phyloP scores from a whole-genome alignment of 2,888 invertebrate genomes.

The Allacma fusca region DNA sequence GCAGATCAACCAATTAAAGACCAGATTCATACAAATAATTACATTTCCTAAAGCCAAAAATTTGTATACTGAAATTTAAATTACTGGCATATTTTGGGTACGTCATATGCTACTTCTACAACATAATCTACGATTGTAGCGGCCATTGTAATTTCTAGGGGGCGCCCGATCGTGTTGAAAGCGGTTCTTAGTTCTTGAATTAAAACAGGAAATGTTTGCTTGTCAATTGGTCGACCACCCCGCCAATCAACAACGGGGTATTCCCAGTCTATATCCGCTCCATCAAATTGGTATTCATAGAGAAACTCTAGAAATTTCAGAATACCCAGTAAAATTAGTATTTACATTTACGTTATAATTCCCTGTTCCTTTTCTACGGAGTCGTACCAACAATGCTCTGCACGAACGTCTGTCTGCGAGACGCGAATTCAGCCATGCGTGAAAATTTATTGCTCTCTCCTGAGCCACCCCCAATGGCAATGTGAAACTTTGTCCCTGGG shows the following conservation, averaged over 20 bases:
- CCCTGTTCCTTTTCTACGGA: too few species aligned
- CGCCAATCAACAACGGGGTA: constrained; percentile 88
- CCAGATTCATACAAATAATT: too few species aligned
- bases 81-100: constrained; percentile 82
- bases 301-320: constrained; percentile 66
- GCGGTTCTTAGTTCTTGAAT: constrained; percentile 82
- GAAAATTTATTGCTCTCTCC: constrained; percentile 63
- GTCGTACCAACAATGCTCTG: constrained; percentile 57
- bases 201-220: constrained; percentile 80
- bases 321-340: too few species aligned
- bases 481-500: constrained; percentile 59
- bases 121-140: constrained; percentile 87
- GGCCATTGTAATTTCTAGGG: constrained; percentile 89
- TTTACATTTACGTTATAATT: too few species aligned
- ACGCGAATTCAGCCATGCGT: constrained; percentile 61
- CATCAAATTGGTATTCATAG: constrained; percentile 80
- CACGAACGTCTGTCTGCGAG: constrained; percentile 60
- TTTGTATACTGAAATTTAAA: too few species aligned
- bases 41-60: too few species aligned
- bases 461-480: constrained; percentile 63
- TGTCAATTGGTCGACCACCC: constrained; percentile 83
- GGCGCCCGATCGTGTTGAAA: constrained; percentile 72
- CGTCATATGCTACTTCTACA: constrained; percentile 87
- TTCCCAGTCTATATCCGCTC: constrained; percentile 88
- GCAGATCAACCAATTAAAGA: background rate